Evolutionary conservation across 1,140 invertebrate species (phyloP).

Genomic region (Pogonognathellus flavescens): DNA sequence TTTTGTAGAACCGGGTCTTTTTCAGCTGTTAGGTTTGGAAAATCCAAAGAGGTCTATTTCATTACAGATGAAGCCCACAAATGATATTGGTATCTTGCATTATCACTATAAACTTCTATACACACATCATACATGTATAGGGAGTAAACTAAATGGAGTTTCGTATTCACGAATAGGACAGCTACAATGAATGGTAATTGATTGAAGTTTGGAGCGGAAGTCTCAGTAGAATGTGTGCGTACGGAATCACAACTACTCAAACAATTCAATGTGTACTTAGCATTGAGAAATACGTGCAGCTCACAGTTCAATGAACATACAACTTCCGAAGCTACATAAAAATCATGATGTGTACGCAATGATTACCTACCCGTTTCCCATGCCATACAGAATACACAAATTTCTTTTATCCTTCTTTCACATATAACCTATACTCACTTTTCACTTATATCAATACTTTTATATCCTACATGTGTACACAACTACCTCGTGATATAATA

Average conservation of each 20-base stretch:
- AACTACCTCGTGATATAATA: background rate
- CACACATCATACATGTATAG: too few relatives aligned
- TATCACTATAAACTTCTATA: too few relatives aligned
- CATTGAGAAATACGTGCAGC: slow-evolving; percentile 37
- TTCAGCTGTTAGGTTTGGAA: too few relatives aligned
- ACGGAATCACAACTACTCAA: slow-evolving; percentile 30
- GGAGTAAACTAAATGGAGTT: background rate
- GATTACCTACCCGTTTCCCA: slow-evolving; percentile 17
- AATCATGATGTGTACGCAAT: slow-evolving; percentile 50
- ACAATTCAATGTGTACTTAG: slow-evolving; percentile 30
- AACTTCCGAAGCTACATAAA: slow-evolving; percentile 30
- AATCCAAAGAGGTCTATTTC: too few relatives aligned
- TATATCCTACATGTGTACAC: background rate
- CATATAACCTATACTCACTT: background rate
- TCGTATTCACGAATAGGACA: background rate
- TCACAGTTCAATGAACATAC: background rate
- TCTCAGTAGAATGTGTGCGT: slow-evolving; percentile 8
- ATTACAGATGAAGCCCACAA: too few relatives aligned
- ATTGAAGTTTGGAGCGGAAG: slow-evolving; percentile 24
- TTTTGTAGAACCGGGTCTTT: too few relatives aligned
- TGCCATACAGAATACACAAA: slow-evolving; percentile 45
- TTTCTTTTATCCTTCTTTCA: background rate
- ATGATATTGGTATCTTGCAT: too few relatives aligned
- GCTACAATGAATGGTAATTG: slow-evolving; percentile 11
- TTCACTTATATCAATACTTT: background rate